phyloP scores from a whole-genome alignment of 2,888 invertebrate genomes.

The Hypomecis atomaria region DNA sequence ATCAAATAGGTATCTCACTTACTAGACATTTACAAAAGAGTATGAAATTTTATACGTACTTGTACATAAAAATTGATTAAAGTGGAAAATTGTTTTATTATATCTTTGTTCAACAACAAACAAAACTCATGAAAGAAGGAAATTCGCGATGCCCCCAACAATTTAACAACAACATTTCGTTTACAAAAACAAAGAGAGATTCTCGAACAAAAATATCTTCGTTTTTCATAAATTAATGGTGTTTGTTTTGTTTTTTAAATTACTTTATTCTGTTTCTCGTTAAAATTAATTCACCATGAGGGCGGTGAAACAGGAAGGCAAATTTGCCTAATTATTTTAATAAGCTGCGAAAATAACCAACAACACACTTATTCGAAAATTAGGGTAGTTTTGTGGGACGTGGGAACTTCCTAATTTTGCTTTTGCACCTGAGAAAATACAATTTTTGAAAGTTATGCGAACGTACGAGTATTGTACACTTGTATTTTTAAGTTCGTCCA shows the following conservation, averaged over 20 bases:
- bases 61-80: too few species aligned
- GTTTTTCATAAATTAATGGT: slow-evolving; percentile 21
- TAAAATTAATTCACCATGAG: slow-evolving; percentile 34
- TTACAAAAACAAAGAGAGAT: slow-evolving; percentile 34
- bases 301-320: slow-evolving; percentile 24
- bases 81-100: slow-evolving; percentile 23
- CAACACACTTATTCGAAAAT: not conserved
- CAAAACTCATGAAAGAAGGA: slow-evolving; percentile 46
- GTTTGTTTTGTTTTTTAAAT: slow-evolving; percentile 38
- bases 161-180: slow-evolving; percentile 40
- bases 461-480: not conserved
- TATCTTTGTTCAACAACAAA: slow-evolving; percentile 38
- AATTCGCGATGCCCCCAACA: slow-evolving; percentile 41
- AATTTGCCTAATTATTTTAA: slow-evolving; percentile 23
- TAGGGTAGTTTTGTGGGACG: not conserved
- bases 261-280: slow-evolving; percentile 36
- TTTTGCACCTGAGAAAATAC: too few species aligned
- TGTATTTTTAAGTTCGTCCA: too few species aligned
- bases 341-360: slow-evolving; percentile 22
- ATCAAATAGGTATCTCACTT: too few species aligned
- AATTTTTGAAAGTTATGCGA: too few species aligned
- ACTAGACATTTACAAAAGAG: not conserved
- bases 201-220: slow-evolving; percentile 29
- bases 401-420: too few species aligned
- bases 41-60: too few species aligned